These are phyloP conservation scores for Sprattus sprattus DNA, from an alignment of 2,113 vertebrate genomes.

Conservation along the genomic window DNA sequence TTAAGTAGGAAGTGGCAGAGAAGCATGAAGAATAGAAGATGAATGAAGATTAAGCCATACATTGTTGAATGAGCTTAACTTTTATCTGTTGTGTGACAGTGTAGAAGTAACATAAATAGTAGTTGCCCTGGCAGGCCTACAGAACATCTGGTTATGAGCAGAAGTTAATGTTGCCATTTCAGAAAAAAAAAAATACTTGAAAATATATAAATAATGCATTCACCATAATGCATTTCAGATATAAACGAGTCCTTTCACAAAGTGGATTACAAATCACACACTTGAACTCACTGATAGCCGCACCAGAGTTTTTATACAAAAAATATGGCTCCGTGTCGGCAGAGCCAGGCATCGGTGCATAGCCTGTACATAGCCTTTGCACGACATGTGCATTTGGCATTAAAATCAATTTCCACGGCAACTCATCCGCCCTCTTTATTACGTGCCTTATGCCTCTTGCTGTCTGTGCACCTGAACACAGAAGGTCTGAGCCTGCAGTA, in stretches of 20 bases:
- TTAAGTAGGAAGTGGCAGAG: not conserved
- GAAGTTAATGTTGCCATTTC: not conserved
- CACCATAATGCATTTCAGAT: not conserved
- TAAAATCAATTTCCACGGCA: constrained; percentile 60
- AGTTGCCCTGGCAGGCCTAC: not conserved
- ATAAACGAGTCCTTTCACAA: not conserved
- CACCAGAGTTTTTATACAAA: not conserved
- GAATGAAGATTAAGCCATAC: not conserved
- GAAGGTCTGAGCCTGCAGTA: not conserved
- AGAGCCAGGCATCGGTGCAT: constrained; percentile 24
- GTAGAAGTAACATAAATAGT: not conserved
- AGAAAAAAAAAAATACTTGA: not conserved
- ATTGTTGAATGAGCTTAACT: not conserved
- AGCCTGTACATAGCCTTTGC: constrained; percentile 44
- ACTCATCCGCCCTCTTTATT: constrained; percentile 44
- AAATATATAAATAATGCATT: constrained; percentile 45
- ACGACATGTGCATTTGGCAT: constrained; percentile 52
- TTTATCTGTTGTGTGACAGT: not conserved
- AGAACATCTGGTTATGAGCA: not conserved
- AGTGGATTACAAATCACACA: constrained; percentile 23
- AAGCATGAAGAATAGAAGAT: not conserved
- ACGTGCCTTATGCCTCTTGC: constrained; percentile 43
- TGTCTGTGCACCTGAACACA: constrained; percentile 48
- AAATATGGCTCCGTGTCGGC: not conserved
- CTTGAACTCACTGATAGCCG: constrained; percentile 11